These are phyloP conservation scores for Minunthozetes semirufus DNA, from an alignment of 2,888 invertebrate species.

Conservation along the genomic window DNA sequence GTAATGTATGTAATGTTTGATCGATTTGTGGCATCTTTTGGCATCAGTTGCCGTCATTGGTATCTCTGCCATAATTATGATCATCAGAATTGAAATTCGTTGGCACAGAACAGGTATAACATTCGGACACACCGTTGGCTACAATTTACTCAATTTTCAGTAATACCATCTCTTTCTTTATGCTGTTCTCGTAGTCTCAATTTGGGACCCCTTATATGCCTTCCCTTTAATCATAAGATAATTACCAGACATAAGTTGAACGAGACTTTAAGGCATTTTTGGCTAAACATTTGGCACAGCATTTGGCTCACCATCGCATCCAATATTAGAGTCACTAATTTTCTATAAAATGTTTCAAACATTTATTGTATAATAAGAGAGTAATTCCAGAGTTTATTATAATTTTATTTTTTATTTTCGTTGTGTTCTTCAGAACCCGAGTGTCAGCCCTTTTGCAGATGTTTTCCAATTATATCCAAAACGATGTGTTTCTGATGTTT, in stretches of 20 bases:
- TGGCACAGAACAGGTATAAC: background rate
- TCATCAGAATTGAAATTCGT: background rate
- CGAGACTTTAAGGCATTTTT: conserved; percentile 9
- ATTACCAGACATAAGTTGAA: conserved; percentile 17
- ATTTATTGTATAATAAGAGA: background rate
- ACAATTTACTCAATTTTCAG: conserved; percentile 15
- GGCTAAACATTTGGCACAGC: conserved; percentile 15
- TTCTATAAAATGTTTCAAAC: background rate
- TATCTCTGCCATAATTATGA: background rate
- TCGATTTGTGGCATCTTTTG: conserved; percentile 2
- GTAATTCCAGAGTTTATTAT: background rate
- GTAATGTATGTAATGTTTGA: conserved; percentile 10
- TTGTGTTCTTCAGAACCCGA: too few species aligned
- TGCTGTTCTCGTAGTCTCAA: background rate
- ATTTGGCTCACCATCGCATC: background rate
- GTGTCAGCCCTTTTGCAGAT: conserved; percentile 5
- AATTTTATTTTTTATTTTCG: background rate
- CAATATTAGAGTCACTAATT: background rate
- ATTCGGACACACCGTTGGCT: conserved; percentile 26
- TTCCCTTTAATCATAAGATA: conserved; percentile 27
- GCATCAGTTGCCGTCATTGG: background rate
- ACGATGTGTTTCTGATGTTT: background rate
- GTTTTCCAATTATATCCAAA: background rate
- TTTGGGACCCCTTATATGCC: background rate
- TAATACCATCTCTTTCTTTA: background rate